Conservation (phyloP, 2,113 vertebrate genomes). For the Pygoscelis antarcticus region DNA sequence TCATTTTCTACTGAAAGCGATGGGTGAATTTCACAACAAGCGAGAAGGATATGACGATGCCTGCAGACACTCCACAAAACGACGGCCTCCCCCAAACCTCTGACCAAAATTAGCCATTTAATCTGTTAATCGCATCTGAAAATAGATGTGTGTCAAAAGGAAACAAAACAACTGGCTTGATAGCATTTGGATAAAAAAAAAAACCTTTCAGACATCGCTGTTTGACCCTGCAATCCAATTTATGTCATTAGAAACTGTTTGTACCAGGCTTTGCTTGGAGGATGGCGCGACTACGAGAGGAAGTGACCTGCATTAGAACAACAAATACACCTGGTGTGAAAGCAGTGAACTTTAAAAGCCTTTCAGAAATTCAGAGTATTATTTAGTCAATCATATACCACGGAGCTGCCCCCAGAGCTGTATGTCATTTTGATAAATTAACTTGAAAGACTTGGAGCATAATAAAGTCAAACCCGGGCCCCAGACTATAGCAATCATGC, state of each 20-base stretch:
- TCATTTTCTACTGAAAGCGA: not conserved
- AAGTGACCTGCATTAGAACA: constrained; percentile 50
- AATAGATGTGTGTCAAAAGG: not conserved
- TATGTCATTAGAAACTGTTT: not conserved
- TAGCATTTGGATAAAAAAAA: not conserved
- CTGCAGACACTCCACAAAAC: not conserved
- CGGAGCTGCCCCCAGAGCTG: constrained; percentile 48
- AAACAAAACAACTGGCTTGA: not conserved
- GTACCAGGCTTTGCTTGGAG: not conserved
- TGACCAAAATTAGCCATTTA: not conserved
- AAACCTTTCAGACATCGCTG: not conserved
- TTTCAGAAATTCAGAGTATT: constrained; percentile 46
- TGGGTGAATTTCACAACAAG: not conserved
- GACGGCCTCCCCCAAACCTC: not conserved
- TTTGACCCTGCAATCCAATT: not conserved
- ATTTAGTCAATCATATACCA: constrained; percentile 78
- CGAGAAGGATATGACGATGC: not conserved
- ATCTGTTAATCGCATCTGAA: not conserved
- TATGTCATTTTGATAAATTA: constrained; percentile 73
- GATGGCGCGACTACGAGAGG: not conserved
- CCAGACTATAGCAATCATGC: constrained; percentile 27
- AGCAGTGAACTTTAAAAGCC: constrained; percentile 51
- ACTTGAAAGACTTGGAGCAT: constrained; percentile 55
- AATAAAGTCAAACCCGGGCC: constrained; percentile 49
- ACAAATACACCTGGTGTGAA: constrained; percentile 47